Evolutionary conservation across 2,797 vertebrate species (phyloP).

Genomic region (Anableps anableps): DNA sequence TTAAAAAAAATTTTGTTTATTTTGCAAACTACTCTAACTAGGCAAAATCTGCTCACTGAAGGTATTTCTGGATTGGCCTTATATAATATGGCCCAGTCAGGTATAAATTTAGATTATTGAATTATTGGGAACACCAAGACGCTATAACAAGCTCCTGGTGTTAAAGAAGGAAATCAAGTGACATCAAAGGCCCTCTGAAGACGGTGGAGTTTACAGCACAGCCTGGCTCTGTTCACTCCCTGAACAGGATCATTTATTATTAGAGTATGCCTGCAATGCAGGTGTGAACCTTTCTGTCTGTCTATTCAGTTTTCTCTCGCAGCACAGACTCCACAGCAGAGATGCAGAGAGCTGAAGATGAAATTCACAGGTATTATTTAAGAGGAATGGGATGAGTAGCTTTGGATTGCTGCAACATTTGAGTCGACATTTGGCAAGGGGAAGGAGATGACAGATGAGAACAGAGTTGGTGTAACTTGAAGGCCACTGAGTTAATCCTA

Average conservation of each 20-base stretch:
- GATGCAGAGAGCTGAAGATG: constrained; percentile 37
- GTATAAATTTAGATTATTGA: constrained; percentile 28
- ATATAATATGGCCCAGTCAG: constrained; percentile 54
- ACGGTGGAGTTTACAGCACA: constrained; percentile 32
- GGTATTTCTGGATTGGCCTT: constrained; percentile 55
- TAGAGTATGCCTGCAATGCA: constrained; percentile 59
- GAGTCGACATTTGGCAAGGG: constrained; percentile 46
- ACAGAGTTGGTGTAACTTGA: constrained; percentile 53
- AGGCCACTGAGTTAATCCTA: constrained; percentile 48
- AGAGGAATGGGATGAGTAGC: constrained; percentile 21
- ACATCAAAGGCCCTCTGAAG: constrained; percentile 49
- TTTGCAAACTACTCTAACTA: constrained; percentile 30
- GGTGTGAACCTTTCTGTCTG: constrained; percentile 40
- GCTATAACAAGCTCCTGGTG: constrained; percentile 55
- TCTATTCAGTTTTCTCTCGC: constrained; percentile 38
- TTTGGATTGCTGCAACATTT: constrained; percentile 31
- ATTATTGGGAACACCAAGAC: constrained; percentile 56
- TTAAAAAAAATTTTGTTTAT: constrained; percentile 51
- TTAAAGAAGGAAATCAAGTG: constrained; percentile 45
- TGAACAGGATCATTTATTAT: constrained; percentile 61
- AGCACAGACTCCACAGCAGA: constrained; percentile 20
- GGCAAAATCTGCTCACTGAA: constrained; percentile 14
- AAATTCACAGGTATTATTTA: constrained; percentile 23
- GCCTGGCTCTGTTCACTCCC: constrained; percentile 25
- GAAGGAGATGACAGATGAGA: constrained; percentile 34